Evolutionary conservation across 2,888 invertebrate genomes (phyloP).

Genomic region (Enchytraeus crypticus): DNA sequence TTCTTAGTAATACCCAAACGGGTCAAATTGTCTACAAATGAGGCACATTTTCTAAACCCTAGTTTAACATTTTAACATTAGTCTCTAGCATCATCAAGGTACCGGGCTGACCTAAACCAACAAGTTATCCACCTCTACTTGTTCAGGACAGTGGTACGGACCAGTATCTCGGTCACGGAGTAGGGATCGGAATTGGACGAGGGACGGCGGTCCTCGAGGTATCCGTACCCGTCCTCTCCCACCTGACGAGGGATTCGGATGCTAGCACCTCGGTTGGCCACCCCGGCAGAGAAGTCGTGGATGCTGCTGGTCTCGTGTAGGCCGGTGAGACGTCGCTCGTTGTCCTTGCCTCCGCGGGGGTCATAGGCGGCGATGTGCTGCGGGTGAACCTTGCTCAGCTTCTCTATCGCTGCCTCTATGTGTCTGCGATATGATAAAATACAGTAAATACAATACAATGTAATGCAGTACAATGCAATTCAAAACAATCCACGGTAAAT

Average conservation of each 20-base stretch:
- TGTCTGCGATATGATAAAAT: conserved; percentile 58
- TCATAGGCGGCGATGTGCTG: conserved; percentile 93
- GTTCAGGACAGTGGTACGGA: conserved; percentile 28
- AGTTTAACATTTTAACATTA: no score
- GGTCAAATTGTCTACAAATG: no score
- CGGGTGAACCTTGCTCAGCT: conserved; percentile 78
- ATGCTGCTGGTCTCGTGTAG: conserved; percentile 92
- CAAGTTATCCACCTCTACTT: conserved; percentile 5
- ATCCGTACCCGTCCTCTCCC: conserved; percentile 77
- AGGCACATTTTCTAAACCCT: no score
- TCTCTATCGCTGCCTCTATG: conserved; percentile 91
- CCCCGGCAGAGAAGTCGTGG: conserved; percentile 82
- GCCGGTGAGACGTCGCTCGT: conserved; percentile 84
- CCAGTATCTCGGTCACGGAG: conserved; percentile 40
- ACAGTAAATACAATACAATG: background rate
- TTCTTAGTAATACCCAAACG: no score
- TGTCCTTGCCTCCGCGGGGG: conserved; percentile 89
- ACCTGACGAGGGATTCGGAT: conserved; percentile 77
- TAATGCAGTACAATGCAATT: background rate
- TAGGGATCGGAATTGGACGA: conserved; percentile 49
- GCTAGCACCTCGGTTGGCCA: conserved; percentile 86
- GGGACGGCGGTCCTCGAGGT: conserved; percentile 79
- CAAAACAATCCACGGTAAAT: conserved; percentile 3
- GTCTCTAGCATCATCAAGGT: no score
- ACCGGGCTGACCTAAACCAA: conserved; percentile 57